Percentiles rank a stretch among this genome's conserved stretches.
Conservation (phyloP, 1,140 invertebrate genomes). For the Hormaphis cornu region DNA sequence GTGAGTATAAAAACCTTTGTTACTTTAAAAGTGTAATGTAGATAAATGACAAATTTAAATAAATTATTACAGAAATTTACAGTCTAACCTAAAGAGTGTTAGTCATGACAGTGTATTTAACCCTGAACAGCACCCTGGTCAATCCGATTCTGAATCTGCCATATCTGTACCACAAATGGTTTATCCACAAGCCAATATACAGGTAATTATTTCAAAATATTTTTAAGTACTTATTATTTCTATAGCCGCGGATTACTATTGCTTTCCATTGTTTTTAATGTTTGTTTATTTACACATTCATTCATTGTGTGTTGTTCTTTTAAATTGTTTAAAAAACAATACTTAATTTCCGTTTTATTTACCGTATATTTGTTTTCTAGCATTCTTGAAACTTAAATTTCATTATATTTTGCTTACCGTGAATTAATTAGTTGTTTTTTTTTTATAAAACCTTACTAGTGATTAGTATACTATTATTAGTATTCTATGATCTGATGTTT, state of each 20-base stretch:
- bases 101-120: constrained; percentile 38
- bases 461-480: neutral
- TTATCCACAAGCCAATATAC: constrained; percentile 35
- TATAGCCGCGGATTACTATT: too few species aligned
- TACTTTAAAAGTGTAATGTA: neutral
- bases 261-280: constrained; percentile 11
- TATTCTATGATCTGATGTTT: too few species aligned
- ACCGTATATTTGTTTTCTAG: neutral
- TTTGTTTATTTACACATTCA: neutral
- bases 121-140: constrained; percentile 34
- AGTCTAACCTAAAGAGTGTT: constrained; percentile 36
- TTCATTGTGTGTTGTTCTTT: neutral
- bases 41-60: constrained; percentile 14
- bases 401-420: neutral
- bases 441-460: neutral
- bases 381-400: neutral
- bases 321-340: neutral
- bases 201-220: too few species aligned
- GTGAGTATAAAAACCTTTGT: neutral
- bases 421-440: neutral
- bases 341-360: constrained; percentile 17
- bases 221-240: neutral
- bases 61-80: constrained; percentile 34
- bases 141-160: constrained; percentile 34
- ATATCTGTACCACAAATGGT: constrained; percentile 32